phyloP scores from a whole-genome alignment of 2,113 vertebrate species.

The Microcebus murinus region DNA sequence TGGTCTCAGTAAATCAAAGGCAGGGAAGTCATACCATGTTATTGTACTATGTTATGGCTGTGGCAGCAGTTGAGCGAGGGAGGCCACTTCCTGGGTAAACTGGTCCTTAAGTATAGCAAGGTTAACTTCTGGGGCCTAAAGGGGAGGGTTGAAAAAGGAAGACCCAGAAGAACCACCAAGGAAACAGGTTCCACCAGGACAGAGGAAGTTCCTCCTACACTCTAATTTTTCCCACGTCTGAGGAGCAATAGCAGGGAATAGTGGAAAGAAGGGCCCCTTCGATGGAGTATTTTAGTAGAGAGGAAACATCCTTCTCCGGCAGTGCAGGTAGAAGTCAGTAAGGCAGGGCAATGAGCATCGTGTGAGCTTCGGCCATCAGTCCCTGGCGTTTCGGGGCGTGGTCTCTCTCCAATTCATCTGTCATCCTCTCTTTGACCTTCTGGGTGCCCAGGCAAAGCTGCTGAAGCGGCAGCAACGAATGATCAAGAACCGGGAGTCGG shows the following conservation, averaged over 20 bases:
- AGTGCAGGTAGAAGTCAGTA: background rate
- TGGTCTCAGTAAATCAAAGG: background rate
- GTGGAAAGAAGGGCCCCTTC: background rate
- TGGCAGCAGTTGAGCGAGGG: background rate
- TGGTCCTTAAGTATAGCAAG: background rate
- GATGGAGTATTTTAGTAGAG: background rate
- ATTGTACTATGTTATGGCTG: background rate
- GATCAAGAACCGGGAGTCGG: slow-evolving; percentile 96
- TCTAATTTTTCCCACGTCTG: background rate
- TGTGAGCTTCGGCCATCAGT: background rate
- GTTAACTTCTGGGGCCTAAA: background rate
- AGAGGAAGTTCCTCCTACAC: background rate
- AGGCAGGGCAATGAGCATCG: background rate
- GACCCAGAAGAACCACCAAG: background rate
- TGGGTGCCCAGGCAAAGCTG: slow-evolving; percentile 88
- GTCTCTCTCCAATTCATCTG: background rate
- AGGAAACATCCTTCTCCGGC: background rate
- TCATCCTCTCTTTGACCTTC: background rate
- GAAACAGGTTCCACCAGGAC: background rate
- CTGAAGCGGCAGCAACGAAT: slow-evolving; percentile 95
- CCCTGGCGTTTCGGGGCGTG: background rate
- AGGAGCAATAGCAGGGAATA: background rate
- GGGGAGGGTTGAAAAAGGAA: background rate
- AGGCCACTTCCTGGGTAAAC: background rate
- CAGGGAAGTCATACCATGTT: background rate